These are phyloP conservation scores for Zaprionus vittiger DNA, from an alignment of 1,140 invertebrate species.

Conservation along the genomic window DNA sequence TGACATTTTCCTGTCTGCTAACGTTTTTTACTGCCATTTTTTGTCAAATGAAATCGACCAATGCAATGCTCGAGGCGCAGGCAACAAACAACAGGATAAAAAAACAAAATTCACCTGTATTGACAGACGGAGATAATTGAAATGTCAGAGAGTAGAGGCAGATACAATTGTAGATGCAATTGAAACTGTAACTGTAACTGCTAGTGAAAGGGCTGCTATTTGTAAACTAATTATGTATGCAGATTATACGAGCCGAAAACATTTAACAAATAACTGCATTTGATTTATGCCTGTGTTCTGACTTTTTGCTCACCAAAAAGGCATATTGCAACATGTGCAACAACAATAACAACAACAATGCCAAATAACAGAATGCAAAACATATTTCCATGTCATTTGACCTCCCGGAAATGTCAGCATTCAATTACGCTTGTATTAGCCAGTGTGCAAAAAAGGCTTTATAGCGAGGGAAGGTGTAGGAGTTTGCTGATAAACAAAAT, in stretches of 20 bases:
- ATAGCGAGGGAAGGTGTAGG: background rate
- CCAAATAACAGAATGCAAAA: slow-evolving; percentile 58
- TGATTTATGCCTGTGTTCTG: slow-evolving; percentile 24
- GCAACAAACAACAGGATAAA: background rate
- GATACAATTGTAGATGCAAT: slow-evolving; percentile 3
- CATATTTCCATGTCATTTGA: slow-evolving; percentile 57
- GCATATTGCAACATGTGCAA: slow-evolving; percentile 7
- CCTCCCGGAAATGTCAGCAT: slow-evolving; percentile 21
- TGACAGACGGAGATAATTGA: slow-evolving; percentile 7
- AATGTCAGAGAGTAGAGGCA: slow-evolving; percentile 4
- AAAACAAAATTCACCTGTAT: slow-evolving; percentile 1
- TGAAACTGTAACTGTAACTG: slow-evolving; percentile 17
- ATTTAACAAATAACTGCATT: slow-evolving; percentile 18
- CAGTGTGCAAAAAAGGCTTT: slow-evolving; percentile 43
- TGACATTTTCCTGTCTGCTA: background rate
- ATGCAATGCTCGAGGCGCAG: background rate
- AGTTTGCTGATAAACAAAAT: slow-evolving; percentile 70
- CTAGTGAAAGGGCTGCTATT: background rate
- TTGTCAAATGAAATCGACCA: slow-evolving; percentile 3
- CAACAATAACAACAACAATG: slow-evolving; percentile 31
- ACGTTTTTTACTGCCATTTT: background rate
- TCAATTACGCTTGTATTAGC: slow-evolving; percentile 30
- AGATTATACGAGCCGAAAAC: background rate
- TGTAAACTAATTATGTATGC: slow-evolving; percentile 9
- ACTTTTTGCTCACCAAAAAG: slow-evolving; percentile 9